Conservation (phyloP, 2,113 vertebrate species). For the Apus apus region DNA sequence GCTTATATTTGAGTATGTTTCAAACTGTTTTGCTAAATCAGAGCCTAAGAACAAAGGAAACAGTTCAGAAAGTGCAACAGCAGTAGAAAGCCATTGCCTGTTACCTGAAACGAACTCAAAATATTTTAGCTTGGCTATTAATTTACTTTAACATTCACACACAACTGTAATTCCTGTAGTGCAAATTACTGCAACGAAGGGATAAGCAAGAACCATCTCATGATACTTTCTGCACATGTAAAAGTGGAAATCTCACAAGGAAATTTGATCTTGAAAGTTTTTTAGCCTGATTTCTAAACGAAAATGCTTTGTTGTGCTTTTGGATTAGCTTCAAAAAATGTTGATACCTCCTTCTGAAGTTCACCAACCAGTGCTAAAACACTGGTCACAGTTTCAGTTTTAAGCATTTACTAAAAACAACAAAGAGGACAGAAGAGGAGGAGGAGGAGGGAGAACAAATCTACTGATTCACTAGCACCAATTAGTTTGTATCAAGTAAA, state of each 20-base stretch:
- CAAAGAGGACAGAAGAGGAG: background rate
- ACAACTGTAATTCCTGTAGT: conserved; percentile 22
- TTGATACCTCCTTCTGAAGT: conserved; percentile 32
- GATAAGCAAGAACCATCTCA: conserved; percentile 16
- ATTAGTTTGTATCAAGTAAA: background rate
- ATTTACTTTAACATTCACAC: conserved; percentile 43
- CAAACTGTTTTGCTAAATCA: conserved; percentile 32
- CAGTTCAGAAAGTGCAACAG: background rate
- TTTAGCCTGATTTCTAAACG: conserved; percentile 49
- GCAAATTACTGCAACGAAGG: conserved; percentile 11
- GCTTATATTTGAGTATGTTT: background rate
- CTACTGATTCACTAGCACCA: background rate
- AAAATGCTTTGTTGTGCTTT: conserved; percentile 33
- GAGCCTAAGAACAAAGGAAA: conserved; percentile 36
- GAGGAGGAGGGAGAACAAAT: background rate
- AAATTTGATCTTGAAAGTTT: conserved; percentile 59
- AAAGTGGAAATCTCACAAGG: conserved; percentile 50
- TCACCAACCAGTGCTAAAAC: conserved; percentile 25
- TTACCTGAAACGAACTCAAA: conserved; percentile 47
- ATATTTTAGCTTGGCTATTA: conserved; percentile 5
- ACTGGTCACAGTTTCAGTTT: conserved; percentile 23
- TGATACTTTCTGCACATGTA: background rate
- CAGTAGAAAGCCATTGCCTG: background rate
- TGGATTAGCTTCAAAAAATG: conserved; percentile 38
- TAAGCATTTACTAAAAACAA: background rate